These are phyloP conservation scores for Orchesellides sinensis DNA, from an alignment of 2,888 invertebrate genomes.

Conservation along the genomic window DNA sequence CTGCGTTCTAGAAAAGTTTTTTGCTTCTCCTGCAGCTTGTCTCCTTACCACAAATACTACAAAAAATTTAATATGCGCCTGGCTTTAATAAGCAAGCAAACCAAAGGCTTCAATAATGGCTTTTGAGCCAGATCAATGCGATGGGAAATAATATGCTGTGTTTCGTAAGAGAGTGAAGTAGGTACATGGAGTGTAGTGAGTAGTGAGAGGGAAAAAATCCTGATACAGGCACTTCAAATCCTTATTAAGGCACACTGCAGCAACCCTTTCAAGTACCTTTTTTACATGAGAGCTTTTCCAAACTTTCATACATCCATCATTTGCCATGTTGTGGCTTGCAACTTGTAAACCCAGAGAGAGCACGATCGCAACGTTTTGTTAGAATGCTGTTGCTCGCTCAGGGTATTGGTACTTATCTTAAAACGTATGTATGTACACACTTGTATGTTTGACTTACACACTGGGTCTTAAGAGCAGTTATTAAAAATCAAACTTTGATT, in stretches of 20 bases:
- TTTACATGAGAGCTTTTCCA: constrained; percentile 28
- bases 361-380: too few species aligned
- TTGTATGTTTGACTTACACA: too few species aligned
- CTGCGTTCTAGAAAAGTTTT: neutral
- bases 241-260: constrained; percentile 33
- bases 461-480: too few species aligned
- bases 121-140: constrained; percentile 38
- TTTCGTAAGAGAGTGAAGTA: neutral
- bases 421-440: neutral
- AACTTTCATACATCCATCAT: constrained; percentile 11
- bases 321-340: neutral
- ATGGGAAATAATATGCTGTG: constrained; percentile 12
- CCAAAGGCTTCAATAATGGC: constrained; percentile 27
- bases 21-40: neutral
- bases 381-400: too few species aligned
- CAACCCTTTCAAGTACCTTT: constrained; percentile 50
- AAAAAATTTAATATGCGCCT: constrained; percentile 10
- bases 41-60: neutral
- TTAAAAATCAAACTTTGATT: neutral
- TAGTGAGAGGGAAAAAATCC: constrained; percentile 35
- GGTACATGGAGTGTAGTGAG: neutral
- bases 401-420: too few species aligned
- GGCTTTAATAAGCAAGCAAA: constrained; percentile 36
- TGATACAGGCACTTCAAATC: constrained; percentile 53
- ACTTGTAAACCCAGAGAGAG: neutral